Percentiles rank a stretch among this genome's conserved stretches.
phyloP scores from a whole-genome alignment of 2,888 invertebrate genomes.

The Baccha elongata region DNA sequence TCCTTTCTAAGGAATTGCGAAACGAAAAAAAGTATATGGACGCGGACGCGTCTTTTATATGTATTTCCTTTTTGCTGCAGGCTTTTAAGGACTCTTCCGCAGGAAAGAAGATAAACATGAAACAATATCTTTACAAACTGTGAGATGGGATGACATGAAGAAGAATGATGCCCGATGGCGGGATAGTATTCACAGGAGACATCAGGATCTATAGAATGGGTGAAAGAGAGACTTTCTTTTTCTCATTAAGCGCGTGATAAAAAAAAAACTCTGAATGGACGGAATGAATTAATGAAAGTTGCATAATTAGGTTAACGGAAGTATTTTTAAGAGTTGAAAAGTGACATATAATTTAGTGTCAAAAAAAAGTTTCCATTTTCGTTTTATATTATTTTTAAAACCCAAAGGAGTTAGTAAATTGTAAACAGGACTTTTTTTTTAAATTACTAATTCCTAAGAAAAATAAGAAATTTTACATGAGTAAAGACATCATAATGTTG shows the following conservation, averaged over 20 bases:
- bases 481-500: too few relatives aligned
- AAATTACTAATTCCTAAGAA: too few relatives aligned
- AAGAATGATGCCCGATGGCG: slow-evolving; percentile 24
- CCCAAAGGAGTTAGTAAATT: too few relatives aligned
- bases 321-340: background rate
- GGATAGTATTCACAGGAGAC: slow-evolving; percentile 7
- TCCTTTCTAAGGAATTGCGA: slow-evolving; percentile 24
- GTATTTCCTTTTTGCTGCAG: slow-evolving; percentile 9
- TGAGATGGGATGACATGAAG: slow-evolving; percentile 32
- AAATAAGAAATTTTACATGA: too few relatives aligned
- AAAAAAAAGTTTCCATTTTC: background rate
- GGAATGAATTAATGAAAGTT: slow-evolving; percentile 16
- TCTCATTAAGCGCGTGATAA: slow-evolving; percentile 21
- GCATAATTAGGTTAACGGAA: slow-evolving; percentile 24
- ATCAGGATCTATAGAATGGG: slow-evolving; percentile 7
- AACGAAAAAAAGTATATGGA: slow-evolving; percentile 21
- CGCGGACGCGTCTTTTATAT: slow-evolving; percentile 7
- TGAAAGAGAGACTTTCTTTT: slow-evolving; percentile 28
- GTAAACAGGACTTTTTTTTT: too few relatives aligned
- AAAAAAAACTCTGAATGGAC: background rate
- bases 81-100: slow-evolving; percentile 10
- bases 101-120: slow-evolving; percentile 28
- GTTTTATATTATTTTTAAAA: too few relatives aligned
- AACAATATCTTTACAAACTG: slow-evolving; percentile 49
- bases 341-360: background rate